phyloP scores from a whole-genome alignment of 2,113 vertebrate genomes.

The Catagonus wagneri region DNA sequence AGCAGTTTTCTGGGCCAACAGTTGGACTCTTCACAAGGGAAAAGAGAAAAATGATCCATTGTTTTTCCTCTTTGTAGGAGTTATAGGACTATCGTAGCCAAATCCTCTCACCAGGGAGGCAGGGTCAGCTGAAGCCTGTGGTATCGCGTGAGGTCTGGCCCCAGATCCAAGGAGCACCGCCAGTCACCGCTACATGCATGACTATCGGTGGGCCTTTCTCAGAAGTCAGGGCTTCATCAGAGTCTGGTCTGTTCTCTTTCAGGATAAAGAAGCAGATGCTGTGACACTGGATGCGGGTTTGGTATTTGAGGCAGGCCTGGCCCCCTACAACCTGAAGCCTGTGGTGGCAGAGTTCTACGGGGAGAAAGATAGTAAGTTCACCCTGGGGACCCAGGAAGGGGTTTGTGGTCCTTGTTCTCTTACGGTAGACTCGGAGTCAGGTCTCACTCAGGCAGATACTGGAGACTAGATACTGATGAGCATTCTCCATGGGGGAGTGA shows the following conservation, averaged over 20 bases:
- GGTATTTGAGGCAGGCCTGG: slow-evolving; percentile 90
- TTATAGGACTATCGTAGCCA: neutral
- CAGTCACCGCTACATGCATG: neutral
- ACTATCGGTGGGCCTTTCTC: neutral
- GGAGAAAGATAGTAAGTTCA: slow-evolving; percentile 76
- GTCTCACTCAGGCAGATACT: neutral
- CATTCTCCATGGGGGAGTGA: neutral
- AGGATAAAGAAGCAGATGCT: slow-evolving; percentile 91
- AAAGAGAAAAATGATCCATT: neutral
- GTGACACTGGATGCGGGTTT: slow-evolving; percentile 92
- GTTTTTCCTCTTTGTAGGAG: neutral
- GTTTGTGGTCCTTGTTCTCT: neutral
- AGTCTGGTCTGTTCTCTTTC: neutral
- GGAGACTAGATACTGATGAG: neutral
- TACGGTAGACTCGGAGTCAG: neutral
- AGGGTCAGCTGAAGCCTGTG: neutral
- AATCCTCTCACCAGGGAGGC: neutral
- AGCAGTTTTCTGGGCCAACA: neutral
- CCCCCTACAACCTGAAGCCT: slow-evolving; percentile 90
- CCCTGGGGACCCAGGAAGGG: neutral
- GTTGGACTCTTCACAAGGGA: neutral
- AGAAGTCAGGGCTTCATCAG: neutral
- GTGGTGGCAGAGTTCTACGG: slow-evolving; percentile 91
- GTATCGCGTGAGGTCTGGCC: fast-evolving
- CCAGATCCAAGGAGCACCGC: fast-evolving